Percentiles rank a stretch among this genome's conserved stretches.
Evolutionary conservation across 2,113 vertebrate species (phyloP).

Genomic region (Ptychochromis oligacanthus): DNA sequence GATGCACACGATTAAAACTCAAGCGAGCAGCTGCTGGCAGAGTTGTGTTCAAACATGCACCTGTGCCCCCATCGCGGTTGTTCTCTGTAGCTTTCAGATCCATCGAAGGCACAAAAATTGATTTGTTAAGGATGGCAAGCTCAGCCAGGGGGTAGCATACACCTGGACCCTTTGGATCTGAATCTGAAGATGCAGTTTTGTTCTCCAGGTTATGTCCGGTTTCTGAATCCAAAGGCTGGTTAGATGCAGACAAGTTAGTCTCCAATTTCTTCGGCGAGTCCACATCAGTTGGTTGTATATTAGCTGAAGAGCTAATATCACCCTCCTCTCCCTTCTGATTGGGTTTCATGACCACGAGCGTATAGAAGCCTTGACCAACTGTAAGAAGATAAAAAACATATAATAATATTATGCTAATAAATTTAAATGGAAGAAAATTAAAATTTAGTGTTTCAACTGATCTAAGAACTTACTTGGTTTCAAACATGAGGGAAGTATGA

Average conservation of each 20-base stretch:
- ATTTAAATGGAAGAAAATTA: neutral
- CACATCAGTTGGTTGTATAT: neutral
- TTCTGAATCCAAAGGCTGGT: neutral
- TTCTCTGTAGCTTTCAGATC: neutral
- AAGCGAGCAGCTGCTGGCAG: neutral
- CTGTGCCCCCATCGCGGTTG: neutral
- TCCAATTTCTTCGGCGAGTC: neutral
- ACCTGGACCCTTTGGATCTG: neutral
- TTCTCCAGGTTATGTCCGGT: fast-evolving
- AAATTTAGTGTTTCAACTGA: neutral
- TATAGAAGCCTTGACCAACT: constrained; percentile 55
- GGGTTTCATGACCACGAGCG: constrained; percentile 33
- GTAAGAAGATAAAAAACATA: neutral
- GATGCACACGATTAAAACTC: neutral
- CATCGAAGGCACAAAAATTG: neutral
- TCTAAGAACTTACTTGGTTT: constrained; percentile 60
- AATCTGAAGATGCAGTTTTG: neutral
- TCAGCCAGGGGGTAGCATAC: neutral
- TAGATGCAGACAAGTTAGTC: neutral
- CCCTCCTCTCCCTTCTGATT: neutral
- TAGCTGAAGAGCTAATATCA: neutral
- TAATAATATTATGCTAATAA: neutral
- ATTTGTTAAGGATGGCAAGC: constrained; percentile 3
- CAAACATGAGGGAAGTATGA: constrained; percentile 71
- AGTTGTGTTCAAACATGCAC: neutral